These are phyloP conservation scores for Neolamprologus hecqui DNA, from an alignment of 2,113 vertebrate species.

Conservation along the genomic window DNA sequence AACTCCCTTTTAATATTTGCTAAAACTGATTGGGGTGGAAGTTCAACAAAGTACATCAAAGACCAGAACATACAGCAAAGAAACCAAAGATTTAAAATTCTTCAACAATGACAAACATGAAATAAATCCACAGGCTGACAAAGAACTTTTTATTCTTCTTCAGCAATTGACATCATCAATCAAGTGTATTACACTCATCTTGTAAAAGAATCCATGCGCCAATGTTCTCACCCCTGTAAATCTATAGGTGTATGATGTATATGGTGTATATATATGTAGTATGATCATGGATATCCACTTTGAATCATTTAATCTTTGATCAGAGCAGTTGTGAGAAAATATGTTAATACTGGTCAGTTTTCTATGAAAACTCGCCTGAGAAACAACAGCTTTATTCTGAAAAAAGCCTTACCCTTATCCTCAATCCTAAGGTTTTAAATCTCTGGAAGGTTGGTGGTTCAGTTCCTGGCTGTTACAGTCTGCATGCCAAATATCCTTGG, in stretches of 20 bases:
- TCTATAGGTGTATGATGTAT: neutral
- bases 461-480: neutral
- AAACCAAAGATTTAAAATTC: neutral
- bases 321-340: neutral
- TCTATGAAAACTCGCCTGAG: neutral
- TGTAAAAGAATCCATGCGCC: neutral
- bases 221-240: neutral
- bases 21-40: neutral
- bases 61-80: neutral
- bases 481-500: neutral
- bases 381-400: neutral
- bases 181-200: neutral
- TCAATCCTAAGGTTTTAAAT: neutral
- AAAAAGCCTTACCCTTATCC: neutral
- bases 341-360: neutral
- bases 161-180: neutral
- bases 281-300: neutral
- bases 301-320: neutral
- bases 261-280: neutral
- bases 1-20: neutral
- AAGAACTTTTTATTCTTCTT: neutral
- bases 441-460: neutral
- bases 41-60: neutral
- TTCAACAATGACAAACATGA: neutral
- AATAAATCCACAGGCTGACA: neutral